These are phyloP conservation scores for Brachyptera putata DNA, from an alignment of 2,888 invertebrate species.

Conservation along the genomic window DNA sequence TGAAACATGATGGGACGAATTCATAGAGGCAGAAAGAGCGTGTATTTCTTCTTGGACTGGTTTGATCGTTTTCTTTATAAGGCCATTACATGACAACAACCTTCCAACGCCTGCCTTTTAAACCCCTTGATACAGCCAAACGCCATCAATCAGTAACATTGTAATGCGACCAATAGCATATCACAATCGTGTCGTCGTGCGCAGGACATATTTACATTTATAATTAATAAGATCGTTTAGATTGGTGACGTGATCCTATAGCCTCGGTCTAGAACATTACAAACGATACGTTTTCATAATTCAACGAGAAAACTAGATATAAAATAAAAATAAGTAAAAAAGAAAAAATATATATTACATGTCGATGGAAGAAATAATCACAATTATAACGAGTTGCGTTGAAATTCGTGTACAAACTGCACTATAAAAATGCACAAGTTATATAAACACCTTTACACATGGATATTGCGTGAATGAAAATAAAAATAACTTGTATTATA, in stretches of 20 bases:
- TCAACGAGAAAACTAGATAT: no score
- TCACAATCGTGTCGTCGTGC: no score
- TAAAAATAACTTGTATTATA: no score
- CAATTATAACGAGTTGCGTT: no score
- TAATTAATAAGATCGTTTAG: conserved; percentile 8
- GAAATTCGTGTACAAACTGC: no score
- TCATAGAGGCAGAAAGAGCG: conserved; percentile 14
- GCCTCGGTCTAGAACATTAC: background rate
- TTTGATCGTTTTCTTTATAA: conserved; percentile 24
- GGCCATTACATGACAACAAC: conserved; percentile 23
- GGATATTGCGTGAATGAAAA: no score
- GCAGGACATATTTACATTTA: conserved; percentile 5
- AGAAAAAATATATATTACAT: no score
- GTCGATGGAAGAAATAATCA: no score
- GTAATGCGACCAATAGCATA: background rate
- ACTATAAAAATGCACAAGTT: no score
- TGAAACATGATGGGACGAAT: conserved; percentile 21
- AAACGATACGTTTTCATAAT: no score
- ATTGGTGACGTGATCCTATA: background rate
- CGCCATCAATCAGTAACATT: conserved; percentile 26
- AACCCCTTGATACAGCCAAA: conserved; percentile 5
- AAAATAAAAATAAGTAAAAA: no score
- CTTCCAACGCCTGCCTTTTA: conserved; percentile 24
- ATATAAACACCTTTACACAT: no score
- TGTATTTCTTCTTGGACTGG: conserved; percentile 20